Percentiles rank a stretch among this genome's conserved stretches.
phyloP scores from a whole-genome alignment of 2,113 vertebrate genomes.

The Notothenia coriiceps region DNA sequence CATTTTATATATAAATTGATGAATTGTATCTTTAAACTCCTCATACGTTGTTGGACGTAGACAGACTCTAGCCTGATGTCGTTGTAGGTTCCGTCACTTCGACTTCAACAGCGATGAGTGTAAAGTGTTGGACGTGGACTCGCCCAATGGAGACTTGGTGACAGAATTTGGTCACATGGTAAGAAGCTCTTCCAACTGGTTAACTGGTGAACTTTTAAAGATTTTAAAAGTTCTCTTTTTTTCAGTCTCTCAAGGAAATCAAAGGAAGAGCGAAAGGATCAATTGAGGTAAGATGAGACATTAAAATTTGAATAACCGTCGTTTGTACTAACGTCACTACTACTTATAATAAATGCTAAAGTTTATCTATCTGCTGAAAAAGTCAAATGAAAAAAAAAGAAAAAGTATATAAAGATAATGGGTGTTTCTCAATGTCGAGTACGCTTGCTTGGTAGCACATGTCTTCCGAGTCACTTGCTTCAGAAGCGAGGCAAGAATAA shows the following conservation, averaged over 20 bases:
- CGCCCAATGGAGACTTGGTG: constrained; percentile 88
- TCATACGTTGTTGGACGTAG: background rate
- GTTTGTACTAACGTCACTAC: background rate
- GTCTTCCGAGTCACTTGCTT: too few species aligned
- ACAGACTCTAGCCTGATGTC: background rate
- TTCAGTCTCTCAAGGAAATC: constrained; percentile 90
- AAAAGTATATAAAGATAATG: too few species aligned
- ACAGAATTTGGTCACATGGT: constrained; percentile 95
- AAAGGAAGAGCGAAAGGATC: constrained; percentile 85
- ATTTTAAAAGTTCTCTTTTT: background rate
- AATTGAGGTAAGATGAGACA: constrained; percentile 85
- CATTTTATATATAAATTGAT: background rate
- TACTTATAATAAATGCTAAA: too few species aligned
- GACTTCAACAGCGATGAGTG: constrained; percentile 87
- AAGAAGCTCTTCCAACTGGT: constrained; percentile 46
- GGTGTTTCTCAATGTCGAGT: too few species aligned
- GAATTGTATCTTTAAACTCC: background rate
- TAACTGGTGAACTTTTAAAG: too few species aligned
- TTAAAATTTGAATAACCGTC: background rate
- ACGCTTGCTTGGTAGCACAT: too few species aligned
- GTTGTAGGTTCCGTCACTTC: constrained; percentile 89
- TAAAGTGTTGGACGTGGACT: constrained; percentile 93
- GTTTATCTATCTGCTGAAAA: too few species aligned
- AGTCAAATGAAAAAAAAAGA: too few species aligned
- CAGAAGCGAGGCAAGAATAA: too few species aligned